Base-by-base conservation (phyloP, 2,113 vertebrate species). In the Phodopus roborovskii region DNA sequence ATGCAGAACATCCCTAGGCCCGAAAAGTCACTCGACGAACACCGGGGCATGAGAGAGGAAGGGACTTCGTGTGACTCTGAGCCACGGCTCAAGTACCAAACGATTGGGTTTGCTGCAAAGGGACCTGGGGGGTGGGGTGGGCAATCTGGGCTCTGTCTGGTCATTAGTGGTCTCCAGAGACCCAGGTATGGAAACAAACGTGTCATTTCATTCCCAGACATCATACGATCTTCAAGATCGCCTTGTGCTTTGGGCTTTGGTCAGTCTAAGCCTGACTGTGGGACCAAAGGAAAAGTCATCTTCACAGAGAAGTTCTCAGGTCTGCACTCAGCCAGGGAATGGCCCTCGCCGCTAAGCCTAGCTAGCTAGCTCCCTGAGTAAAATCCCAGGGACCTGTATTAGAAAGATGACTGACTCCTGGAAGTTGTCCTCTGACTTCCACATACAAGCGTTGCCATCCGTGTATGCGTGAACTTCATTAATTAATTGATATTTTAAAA, bases 1-100 rank as follows among this genome's bases (percentile, higher is more conserved):
- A 98, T 75, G 79, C 33, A n/a, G 95, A 97, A 93, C 94, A 87
- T 93, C 93, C 89, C 79, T 64, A 17, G 45, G 48, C 85, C 92
- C 95, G 93, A 93, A 82, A 90, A 95, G 96, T 68, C 81, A 77
- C 77, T 84, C 66, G 17, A 71, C 83, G 92, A 94, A 96, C 92
- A 78, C 0, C 0, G 22, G 96, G 90, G 88, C 97, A 98, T 74
- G 10, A 96, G 94, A 98, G 93, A 96, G 96, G 45, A 39, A 83
- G 88, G 96, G 97, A 97, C 97, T 96, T 95, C 90, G 94, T 89
- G 85, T 96, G 90, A 97, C 94, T 79, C 71, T 15, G 24, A 88
- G 58, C 71, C 6, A 0, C 66, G 78, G 85, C 0, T 0, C 85
- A 97, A 96, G 94, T 58, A 42, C 20, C 1, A 36, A 42, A 73